Conservation (phyloP, 2,113 vertebrate species). For the Malurus elegans region DNA sequence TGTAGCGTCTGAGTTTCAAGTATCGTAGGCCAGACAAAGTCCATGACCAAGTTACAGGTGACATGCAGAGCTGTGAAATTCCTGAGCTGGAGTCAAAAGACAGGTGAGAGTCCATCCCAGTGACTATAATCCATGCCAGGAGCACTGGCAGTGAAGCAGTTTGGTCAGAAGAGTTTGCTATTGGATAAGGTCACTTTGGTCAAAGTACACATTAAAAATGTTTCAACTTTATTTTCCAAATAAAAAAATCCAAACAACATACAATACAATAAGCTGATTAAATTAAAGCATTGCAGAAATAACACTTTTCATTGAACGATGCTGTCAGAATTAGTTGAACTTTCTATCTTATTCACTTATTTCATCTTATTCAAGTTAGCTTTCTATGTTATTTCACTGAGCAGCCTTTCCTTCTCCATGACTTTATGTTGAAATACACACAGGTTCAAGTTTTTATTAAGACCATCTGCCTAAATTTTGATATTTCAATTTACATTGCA, state of each 20-base stretch:
- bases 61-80: neutral
- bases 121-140: neutral
- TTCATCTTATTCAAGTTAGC: too few species aligned
- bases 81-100: neutral
- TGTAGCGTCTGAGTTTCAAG: neutral
- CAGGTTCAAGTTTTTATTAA: neutral
- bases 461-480: neutral
- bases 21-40: neutral
- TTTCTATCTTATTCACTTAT: too few species aligned
- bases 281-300: neutral
- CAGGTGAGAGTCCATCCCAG: neutral
- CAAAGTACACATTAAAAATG: neutral
- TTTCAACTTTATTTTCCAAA: neutral
- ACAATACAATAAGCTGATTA: neutral
- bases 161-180: neutral
- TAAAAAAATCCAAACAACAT: neutral
- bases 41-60: neutral
- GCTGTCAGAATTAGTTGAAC: neutral
- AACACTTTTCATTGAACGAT: neutral
- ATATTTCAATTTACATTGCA: neutral
- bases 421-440: neutral
- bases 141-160: neutral
- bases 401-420: neutral
- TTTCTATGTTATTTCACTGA: neutral
- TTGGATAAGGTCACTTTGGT: neutral